Conservation (phyloP, 2,797 vertebrate genomes). For the Ceryle rudis region DNA sequence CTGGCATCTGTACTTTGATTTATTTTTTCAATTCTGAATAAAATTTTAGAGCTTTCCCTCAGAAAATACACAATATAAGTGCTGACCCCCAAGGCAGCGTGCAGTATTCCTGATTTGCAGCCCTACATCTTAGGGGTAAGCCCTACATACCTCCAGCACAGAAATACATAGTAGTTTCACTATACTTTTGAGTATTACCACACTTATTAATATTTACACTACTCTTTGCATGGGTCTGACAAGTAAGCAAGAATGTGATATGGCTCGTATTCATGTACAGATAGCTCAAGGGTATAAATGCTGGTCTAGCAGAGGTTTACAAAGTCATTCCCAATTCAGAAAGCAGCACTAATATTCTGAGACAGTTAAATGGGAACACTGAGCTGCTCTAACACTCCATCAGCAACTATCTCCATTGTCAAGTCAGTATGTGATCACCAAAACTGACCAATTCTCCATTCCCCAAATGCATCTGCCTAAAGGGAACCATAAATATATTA, state of each 20-base stretch:
- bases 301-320: background rate
- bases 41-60: background rate
- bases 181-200: background rate
- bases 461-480: background rate
- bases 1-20: background rate
- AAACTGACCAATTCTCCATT: background rate
- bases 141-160: background rate
- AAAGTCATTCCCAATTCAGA: background rate
- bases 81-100: background rate
- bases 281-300: background rate
- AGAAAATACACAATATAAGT: background rate
- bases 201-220: background rate
- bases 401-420: background rate
- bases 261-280: background rate
- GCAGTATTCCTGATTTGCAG: background rate
- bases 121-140: background rate
- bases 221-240: background rate
- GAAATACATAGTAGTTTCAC: background rate
- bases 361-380: fast-evolving
- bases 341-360: background rate
- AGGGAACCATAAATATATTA: background rate
- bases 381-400: background rate
- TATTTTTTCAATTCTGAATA: background rate
- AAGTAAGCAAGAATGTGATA: background rate
- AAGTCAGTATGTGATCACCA: fast-evolving